Percentiles rank a stretch among this genome's conserved stretches.
These are phyloP conservation scores for Netelia virgata DNA, from an alignment of 2,888 invertebrate species.

Conservation along the genomic window DNA sequence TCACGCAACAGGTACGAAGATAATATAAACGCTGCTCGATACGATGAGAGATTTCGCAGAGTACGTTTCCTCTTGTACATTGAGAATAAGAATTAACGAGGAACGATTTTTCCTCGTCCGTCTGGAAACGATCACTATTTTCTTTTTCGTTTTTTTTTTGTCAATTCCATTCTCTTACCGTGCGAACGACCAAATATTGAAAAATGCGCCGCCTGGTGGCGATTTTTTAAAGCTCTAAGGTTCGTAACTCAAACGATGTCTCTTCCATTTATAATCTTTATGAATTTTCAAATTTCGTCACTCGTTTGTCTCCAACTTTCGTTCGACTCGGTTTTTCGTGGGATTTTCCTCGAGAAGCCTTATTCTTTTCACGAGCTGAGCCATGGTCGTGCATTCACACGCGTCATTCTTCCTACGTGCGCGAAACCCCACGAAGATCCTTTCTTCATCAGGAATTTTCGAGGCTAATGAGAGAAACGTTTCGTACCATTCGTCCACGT, in stretches of 20 bases:
- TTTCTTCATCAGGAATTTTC: background rate
- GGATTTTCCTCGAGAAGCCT: background rate
- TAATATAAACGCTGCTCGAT: background rate
- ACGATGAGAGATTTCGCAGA: no score
- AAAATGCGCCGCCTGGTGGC: background rate
- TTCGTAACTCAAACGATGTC: background rate
- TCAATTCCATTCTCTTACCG: no score
- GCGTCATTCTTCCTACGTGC: background rate
- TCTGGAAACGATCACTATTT: no score
- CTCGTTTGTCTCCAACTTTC: no score
- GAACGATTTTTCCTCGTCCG: no score
- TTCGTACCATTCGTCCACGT: slow-evolving; percentile 7
- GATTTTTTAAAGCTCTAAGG: background rate
- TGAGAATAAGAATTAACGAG: no score
- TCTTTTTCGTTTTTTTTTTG: no score
- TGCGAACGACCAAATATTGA: background rate
- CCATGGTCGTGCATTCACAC: background rate
- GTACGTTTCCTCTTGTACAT: no score
- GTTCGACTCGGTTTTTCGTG: background rate
- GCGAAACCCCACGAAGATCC: background rate
- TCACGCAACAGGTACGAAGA: background rate
- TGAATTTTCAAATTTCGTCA: background rate
- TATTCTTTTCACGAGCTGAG: background rate
- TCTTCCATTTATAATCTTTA: background rate
- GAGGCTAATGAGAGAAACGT: background rate